These are phyloP conservation scores for Anthopleura xanthogrammica DNA, from an alignment of 92 coral and sea anemone genomes.

Conservation along the genomic window DNA sequence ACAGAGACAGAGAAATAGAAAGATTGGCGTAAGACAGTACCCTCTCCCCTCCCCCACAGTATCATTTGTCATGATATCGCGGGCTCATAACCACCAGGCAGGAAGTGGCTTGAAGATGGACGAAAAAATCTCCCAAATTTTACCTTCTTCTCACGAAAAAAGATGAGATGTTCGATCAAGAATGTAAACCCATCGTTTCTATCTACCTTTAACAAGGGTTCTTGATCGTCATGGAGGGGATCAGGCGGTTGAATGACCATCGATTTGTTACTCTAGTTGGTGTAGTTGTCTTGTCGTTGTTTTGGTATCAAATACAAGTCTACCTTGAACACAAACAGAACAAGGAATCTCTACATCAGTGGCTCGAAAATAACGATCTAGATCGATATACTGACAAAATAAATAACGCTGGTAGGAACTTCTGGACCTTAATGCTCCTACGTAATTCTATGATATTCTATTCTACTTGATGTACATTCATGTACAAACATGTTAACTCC, in stretches of 20 bases:
- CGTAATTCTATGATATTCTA: too few species aligned
- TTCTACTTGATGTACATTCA: too few species aligned
- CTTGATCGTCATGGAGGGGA: constrained; percentile 1
- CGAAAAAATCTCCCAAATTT: background rate
- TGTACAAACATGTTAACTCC: background rate
- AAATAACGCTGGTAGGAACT: constrained; percentile 62
- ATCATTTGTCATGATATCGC: background rate
- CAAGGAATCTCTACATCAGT: constrained; percentile 53
- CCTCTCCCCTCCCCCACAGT: constrained; percentile 1
- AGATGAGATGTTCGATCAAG: background rate
- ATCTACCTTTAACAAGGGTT: constrained; percentile 7
- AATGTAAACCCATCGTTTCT: constrained; percentile 15
- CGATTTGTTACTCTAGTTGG: constrained; percentile 29
- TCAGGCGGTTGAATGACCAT: constrained; percentile 18
- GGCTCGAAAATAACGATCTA: constrained; percentile 67
- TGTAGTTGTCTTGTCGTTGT: constrained; percentile 46
- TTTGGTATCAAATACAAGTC: constrained; percentile 60
- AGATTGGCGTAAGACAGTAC: background rate
- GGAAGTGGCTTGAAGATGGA: background rate
- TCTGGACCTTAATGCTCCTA: background rate
- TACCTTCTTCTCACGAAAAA: background rate
- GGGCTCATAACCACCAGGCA: background rate
- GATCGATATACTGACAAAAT: constrained; percentile 55
- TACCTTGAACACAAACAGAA: constrained; percentile 47
- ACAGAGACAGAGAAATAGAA: background rate